Evolutionary conservation across 2,113 vertebrate species (phyloP).

Genomic region (Spea bombifrons): DNA sequence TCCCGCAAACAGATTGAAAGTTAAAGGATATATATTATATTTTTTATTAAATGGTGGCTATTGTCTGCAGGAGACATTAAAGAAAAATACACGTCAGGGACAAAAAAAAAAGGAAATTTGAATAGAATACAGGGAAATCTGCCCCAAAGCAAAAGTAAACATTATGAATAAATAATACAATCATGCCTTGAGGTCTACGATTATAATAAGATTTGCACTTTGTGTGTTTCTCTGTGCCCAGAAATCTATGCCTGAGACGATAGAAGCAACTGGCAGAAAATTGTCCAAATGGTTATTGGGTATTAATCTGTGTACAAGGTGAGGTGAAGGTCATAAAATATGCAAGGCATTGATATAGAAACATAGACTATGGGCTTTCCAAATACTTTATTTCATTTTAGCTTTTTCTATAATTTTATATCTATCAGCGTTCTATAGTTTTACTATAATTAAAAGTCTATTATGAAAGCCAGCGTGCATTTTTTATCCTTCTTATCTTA

Average conservation of each 20-base stretch:
- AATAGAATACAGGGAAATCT: background rate
- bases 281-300: conserved; percentile 1
- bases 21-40: background rate
- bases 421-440: no score
- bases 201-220: conserved; percentile 9
- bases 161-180: conserved; percentile 23
- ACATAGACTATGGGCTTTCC: background rate
- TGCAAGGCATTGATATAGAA: background rate
- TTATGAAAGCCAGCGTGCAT: no score
- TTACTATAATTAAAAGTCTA: no score
- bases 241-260: background rate
- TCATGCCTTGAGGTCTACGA: background rate
- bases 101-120: conserved; percentile 3
- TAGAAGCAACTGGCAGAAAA: background rate
- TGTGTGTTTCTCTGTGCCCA: conserved; percentile 4
- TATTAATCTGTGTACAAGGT: background rate
- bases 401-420: no score
- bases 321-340: background rate
- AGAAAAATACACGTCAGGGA: background rate
- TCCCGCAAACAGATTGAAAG: background rate
- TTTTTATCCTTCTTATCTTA: no score
- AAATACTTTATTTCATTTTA: background rate
- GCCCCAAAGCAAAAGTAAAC: background rate
- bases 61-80: background rate
- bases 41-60: background rate